Conservation (phyloP, 2,797 vertebrate genomes). For the Etheostoma perlongum region DNA sequence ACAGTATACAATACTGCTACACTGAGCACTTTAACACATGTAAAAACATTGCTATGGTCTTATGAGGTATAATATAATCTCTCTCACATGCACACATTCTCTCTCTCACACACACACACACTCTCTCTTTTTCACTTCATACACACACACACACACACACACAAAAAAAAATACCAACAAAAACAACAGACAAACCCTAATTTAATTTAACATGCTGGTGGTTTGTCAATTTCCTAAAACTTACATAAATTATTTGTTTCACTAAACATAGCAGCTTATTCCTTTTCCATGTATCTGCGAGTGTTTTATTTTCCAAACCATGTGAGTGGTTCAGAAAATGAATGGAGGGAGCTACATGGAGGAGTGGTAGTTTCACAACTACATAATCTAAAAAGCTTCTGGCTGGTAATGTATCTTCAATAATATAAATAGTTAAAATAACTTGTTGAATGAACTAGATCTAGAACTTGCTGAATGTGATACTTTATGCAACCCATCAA, state of each 20-base stretch:
- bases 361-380: conserved; percentile 14
- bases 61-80: conserved; percentile 59
- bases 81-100: conserved; percentile 1
- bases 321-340: conserved; percentile 31
- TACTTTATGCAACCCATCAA: conserved; percentile 2
- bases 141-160: conserved; percentile 6
- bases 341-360: conserved; percentile 4
- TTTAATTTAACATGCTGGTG: not conserved
- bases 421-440: conserved; percentile 44
- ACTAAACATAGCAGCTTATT: conserved; percentile 18
- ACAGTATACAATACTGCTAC: conserved; percentile 32
- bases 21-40: conserved; percentile 20
- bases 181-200: not conserved
- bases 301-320: conserved; percentile 24
- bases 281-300: not conserved
- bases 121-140: not conserved
- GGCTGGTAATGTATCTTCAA: conserved; percentile 10
- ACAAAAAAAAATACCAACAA: not conserved
- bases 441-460: not conserved
- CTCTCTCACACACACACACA: conserved; percentile 3
- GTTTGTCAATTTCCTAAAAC: conserved; percentile 12
- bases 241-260: conserved; percentile 11
- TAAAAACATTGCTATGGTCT: conserved; percentile 54
- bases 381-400: conserved; percentile 22
- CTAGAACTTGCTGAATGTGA: conserved; percentile 21